Base-by-base conservation (phyloP, 2,113 vertebrate species). In the Oncorhynchus tshawytscha region DNA sequence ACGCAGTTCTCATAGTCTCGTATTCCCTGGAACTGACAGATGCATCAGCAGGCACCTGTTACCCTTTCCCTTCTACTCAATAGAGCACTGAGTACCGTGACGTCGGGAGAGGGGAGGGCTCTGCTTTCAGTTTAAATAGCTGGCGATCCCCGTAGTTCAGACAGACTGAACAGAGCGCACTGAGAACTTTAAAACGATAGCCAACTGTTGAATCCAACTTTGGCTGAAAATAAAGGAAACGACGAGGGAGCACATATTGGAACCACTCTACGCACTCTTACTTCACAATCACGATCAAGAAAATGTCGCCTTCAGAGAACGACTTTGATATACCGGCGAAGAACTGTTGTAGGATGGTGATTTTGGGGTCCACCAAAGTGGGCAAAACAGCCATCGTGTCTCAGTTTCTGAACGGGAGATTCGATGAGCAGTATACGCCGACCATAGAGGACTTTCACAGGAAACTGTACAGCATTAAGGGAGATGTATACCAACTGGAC, bases 401-500 rank as follows among this genome's bases (percentile, higher is more conserved):
- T 0, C 96, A 97, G 69, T 99, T 99, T 88, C 93, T 99, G 84
- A 97, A 93, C 25, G 96, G 97, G 70, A 94, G 94, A 84, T 99
- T 99, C 77, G 97, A 99, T 13, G 97, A 99, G 76, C 92, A 97
- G 77, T 99, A 99, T 95, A 98, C 97, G 0, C 98, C 97, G 77
- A 98, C 98, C 81, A 98, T 99, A 71, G 98, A 99, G 90, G 96
- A 99, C 90, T 99, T 99, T 89, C 98, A 99, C 93, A 94, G 97
- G 92, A 99, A 99, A 93, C 93, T 99, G 86, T 99, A 99, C 94
- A 97, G 95, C 92, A 99, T 99, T 91, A 95, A 96, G 0, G 97
- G 98, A 1, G 96, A 97, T 75, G 94, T 97, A 34, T 99, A 99
- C 87, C 97, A 97, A 91, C 94, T 99, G 2, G 98, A 99, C 90